These are phyloP conservation scores for Nasonia giraulti DNA, from an alignment of 1,140 invertebrate species.

Conservation along the genomic window DNA sequence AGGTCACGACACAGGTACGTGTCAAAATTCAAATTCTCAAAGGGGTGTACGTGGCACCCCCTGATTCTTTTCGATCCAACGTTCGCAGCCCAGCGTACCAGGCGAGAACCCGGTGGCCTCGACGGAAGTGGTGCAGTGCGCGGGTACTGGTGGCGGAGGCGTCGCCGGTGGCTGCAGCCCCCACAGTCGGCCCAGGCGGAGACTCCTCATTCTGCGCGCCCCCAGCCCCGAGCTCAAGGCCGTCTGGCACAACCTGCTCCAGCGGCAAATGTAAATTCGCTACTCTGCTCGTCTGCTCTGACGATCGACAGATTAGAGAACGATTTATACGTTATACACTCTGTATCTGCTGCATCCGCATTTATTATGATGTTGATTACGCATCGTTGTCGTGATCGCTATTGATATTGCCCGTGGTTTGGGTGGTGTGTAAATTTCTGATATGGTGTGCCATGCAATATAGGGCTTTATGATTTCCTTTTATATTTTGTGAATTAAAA, in stretches of 20 bases:
- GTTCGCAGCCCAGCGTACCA: conserved; percentile 30
- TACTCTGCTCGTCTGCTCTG: neutral
- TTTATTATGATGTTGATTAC: neutral
- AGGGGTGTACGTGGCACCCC: too few relatives aligned
- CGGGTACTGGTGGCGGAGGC: conserved; percentile 51
- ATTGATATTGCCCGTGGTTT: neutral
- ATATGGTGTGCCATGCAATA: too few relatives aligned
- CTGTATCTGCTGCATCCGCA: neutral
- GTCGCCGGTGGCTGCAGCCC: conserved; percentile 69
- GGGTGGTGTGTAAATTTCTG: neutral
- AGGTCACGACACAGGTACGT: conserved; percentile 58
- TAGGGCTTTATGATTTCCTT: neutral
- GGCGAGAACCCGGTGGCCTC: conserved; percentile 8
- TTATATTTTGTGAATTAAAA: neutral
- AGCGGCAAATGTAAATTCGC: conserved; percentile 86
- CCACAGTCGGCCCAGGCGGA: conserved; percentile 74
- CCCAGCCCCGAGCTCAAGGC: conserved; percentile 89
- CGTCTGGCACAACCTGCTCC: conserved; percentile 91
- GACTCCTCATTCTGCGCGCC: conserved; percentile 83
- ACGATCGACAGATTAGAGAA: neutral
- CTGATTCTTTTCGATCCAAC: neutral
- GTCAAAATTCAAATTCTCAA: neutral
- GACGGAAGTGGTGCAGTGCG: conserved; percentile 59
- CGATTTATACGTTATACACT: neutral
- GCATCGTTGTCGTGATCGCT: neutral